A percentile compares a stretch with the other conserved stretches of the same genome.
phyloP scores from a whole-genome alignment of 2,797 vertebrate genomes.

The Lutra lutra region DNA sequence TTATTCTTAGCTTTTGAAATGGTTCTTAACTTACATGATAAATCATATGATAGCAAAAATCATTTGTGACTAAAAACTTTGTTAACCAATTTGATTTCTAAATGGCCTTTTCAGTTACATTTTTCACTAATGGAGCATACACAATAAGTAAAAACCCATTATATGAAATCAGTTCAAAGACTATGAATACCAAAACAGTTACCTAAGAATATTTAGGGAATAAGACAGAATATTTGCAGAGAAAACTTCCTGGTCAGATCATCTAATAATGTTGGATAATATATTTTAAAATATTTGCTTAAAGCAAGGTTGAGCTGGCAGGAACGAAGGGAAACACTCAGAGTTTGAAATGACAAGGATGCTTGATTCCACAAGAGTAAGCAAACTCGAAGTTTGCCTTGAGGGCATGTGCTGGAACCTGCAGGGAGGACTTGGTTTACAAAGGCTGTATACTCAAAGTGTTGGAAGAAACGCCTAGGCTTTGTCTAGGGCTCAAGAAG shows the following conservation, averaged over 20 bases:
- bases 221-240: conserved; percentile 6
- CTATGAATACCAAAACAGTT: background rate
- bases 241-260: conserved; percentile 13
- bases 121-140: conserved; percentile 23
- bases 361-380: conserved; percentile 49
- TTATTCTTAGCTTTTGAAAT: background rate
- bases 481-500: background rate
- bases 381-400: conserved; percentile 44
- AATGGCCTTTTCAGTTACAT: conserved; percentile 3
- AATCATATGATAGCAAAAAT: background rate
- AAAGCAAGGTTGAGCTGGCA: conserved; percentile 26
- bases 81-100: conserved; percentile 32
- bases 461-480: background rate
- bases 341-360: conserved; percentile 48
- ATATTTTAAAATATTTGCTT: conserved; percentile 48
- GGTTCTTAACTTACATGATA: background rate
- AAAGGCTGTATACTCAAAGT: background rate
- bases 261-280: conserved; percentile 20
- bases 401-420: conserved; percentile 30
- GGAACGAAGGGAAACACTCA: conserved; percentile 30
- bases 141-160: conserved; percentile 38
- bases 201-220: background rate
- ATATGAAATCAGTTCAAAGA: conserved; percentile 15
- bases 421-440: background rate
- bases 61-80: background rate